These are phyloP conservation scores for Ecliptopera silaceata DNA, from an alignment of 2,888 invertebrate species.

Conservation along the genomic window DNA sequence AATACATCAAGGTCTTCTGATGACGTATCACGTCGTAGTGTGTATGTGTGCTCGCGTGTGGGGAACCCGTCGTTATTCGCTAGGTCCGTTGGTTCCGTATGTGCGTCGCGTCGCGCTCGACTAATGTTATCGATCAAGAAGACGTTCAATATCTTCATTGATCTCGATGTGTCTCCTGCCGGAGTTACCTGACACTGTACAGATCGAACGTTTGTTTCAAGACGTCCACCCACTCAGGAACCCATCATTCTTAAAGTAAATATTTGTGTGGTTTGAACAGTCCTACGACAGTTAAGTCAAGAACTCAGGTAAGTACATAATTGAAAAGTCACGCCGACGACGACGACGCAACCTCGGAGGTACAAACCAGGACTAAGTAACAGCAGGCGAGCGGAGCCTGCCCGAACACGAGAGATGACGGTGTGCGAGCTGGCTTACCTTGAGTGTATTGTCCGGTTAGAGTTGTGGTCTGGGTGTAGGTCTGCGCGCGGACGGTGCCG, in stretches of 20 bases:
- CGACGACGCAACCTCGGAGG: not conserved
- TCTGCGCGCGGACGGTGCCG: conserved; percentile 40
- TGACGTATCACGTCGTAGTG: conserved; percentile 10
- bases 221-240: too few species aligned
- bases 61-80: conserved; percentile 6
- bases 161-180: not conserved
- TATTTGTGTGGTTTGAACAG: not conserved
- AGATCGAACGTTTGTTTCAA: too few species aligned
- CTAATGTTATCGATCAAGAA: conserved; percentile 5
- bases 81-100: too few species aligned
- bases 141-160: too few species aligned
- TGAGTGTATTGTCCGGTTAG: conserved; percentile 42
- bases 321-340: not conserved
- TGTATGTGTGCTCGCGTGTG: too few species aligned
- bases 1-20: conserved; percentile 3
- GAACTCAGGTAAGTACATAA: too few species aligned
- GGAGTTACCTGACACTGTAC: not conserved
- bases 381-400: not conserved
- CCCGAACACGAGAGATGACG: conserved; percentile 12
- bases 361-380: not conserved
- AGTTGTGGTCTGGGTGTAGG: conserved; percentile 46
- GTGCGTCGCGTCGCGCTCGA: too few species aligned
- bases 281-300: not conserved
- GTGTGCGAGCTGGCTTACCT: conserved; percentile 52
- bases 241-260: not conserved